Conservation (phyloP, 2,797 vertebrate species). For the Phylloscopus collybita region DNA sequence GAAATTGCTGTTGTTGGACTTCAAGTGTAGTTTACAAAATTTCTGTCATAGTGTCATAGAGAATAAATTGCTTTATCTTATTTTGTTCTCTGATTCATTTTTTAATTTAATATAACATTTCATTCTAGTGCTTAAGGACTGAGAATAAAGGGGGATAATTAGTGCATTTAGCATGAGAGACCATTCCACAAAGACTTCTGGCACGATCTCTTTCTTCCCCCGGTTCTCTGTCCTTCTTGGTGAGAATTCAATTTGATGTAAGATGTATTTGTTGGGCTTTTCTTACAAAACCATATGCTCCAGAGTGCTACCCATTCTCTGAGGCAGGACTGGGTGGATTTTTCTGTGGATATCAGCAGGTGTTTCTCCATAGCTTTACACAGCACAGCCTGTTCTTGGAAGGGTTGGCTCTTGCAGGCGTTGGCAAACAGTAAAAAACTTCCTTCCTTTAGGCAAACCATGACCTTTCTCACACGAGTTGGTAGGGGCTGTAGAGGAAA, state of each 20-base stretch:
- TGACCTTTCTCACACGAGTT: not conserved
- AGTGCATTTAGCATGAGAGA: not conserved
- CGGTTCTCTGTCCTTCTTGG: not conserved
- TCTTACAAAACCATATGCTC: not conserved
- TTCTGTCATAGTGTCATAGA: not conserved
- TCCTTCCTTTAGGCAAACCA: not conserved
- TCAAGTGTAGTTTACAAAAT: not conserved
- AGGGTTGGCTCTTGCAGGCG: not conserved
- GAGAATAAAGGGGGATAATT: not conserved
- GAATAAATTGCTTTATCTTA: not conserved
- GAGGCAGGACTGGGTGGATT: fast-evolving
- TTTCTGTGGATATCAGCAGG: not conserved
- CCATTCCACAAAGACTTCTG: not conserved
- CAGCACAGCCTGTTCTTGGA: not conserved
- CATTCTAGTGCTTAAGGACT: not conserved
- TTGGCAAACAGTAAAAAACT: not conserved
- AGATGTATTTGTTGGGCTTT: not conserved
- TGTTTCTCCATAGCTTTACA: not conserved
- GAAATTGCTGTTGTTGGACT: not conserved
- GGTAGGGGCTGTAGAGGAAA: not conserved
- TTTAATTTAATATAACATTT: not conserved
- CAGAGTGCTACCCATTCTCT: not conserved
- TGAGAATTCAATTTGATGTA: not conserved
- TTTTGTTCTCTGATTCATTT: not conserved
- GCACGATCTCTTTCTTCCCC: not conserved